These are phyloP conservation scores for Eledona agricola DNA, from an alignment of 2,888 invertebrate genomes.

Conservation along the genomic window DNA sequence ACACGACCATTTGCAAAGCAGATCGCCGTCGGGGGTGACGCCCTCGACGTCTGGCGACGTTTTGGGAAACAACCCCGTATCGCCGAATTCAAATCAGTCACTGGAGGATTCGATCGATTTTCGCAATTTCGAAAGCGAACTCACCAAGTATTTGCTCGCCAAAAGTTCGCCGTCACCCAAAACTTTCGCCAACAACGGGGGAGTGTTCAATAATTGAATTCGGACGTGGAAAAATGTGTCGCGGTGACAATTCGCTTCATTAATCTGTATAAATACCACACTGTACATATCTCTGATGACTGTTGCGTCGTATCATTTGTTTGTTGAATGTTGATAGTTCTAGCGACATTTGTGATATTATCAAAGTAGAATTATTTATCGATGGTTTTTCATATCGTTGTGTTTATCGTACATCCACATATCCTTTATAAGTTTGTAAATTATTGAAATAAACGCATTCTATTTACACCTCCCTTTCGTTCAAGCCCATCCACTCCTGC, in stretches of 20 bases:
- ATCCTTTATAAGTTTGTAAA: slow-evolving; percentile 39
- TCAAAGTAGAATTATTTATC: slow-evolving; percentile 35
- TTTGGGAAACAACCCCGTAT: slow-evolving; percentile 59
- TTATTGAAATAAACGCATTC: slow-evolving; percentile 39
- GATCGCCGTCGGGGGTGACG: slow-evolving; percentile 61
- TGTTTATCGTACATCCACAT: slow-evolving; percentile 31
- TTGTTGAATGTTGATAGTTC: slow-evolving; percentile 43
- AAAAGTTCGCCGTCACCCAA: slow-evolving; percentile 48
- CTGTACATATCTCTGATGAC: slow-evolving; percentile 43
- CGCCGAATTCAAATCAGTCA: slow-evolving; percentile 63
- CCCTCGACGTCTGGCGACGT: slow-evolving; percentile 39
- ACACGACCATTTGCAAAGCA: slow-evolving; percentile 52
- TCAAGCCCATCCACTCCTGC: no score
- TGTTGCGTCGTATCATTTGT: slow-evolving; percentile 40
- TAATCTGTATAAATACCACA: slow-evolving; percentile 20
- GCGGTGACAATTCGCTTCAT: slow-evolving; percentile 26
- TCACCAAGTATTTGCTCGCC: slow-evolving; percentile 58
- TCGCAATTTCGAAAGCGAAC: slow-evolving; percentile 67
- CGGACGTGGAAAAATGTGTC: slow-evolving; percentile 26
- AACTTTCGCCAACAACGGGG: slow-evolving; percentile 42
- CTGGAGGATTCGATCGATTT: slow-evolving; percentile 63
- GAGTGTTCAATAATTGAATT: slow-evolving; percentile 44
- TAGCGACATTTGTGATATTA: slow-evolving; percentile 47
- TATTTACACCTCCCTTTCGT: slow-evolving; percentile 13
- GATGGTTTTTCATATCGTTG: slow-evolving; percentile 26